These are phyloP conservation scores for Euleptes europaea DNA, from an alignment of 2,113 vertebrate genomes.

Conservation along the genomic window DNA sequence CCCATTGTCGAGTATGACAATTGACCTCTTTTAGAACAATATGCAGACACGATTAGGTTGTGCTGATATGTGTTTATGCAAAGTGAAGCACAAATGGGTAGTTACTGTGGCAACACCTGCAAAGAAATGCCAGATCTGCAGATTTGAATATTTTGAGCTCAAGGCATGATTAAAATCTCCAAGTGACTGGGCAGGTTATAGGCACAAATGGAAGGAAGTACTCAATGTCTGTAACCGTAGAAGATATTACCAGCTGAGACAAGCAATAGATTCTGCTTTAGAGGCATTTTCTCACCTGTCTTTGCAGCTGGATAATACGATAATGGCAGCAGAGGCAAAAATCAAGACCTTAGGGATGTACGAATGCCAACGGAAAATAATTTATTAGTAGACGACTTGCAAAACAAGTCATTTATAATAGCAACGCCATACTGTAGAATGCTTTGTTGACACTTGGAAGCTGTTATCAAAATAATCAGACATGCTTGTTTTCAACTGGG, in stretches of 20 bases:
- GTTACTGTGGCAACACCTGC: background rate
- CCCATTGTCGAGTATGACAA: background rate
- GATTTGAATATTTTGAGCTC: background rate
- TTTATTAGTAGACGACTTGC: background rate
- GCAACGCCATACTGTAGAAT: constrained; percentile 1
- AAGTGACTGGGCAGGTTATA: background rate
- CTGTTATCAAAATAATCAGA: background rate
- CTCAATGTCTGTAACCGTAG: background rate
- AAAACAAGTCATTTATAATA: constrained; percentile 33
- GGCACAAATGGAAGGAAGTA: background rate
- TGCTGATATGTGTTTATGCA: constrained; percentile 8
- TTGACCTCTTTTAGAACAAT: background rate
- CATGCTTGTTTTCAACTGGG: background rate
- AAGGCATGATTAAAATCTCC: constrained; percentile 8
- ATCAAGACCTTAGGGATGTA: background rate
- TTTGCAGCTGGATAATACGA: constrained; percentile 16
- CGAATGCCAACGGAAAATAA: background rate
- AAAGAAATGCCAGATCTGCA: background rate
- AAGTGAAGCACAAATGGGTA: background rate
- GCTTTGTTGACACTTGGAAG: background rate
- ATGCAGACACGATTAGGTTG: constrained; percentile 11
- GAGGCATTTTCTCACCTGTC: background rate
- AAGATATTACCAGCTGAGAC: constrained; percentile 7
- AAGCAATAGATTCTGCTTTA: constrained; percentile 21
- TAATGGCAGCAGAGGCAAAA: constrained; percentile 11